phyloP scores from a whole-genome alignment of 2,113 vertebrate species.

The Tiliqua scincoides region DNA sequence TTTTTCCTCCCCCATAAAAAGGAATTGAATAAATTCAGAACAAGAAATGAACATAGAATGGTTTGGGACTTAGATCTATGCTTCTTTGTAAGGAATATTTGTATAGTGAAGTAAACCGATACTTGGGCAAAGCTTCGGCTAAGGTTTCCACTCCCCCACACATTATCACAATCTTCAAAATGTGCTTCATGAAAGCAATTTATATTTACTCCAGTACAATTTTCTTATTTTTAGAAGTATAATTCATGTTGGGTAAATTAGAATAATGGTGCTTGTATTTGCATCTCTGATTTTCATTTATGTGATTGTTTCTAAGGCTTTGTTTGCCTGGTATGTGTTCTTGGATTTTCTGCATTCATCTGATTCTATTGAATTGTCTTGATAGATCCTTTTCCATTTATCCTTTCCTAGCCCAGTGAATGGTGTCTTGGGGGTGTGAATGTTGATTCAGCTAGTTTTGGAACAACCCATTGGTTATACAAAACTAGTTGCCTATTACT shows the following conservation, averaged over 20 bases:
- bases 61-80: neutral
- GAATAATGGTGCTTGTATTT: constrained; percentile 19
- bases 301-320: no score
- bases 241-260: neutral
- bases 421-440: no score
- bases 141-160: neutral
- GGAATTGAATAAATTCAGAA: neutral
- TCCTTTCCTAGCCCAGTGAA: no score
- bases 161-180: neutral
- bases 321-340: no score
- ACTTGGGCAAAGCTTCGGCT: neutral
- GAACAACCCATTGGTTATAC: no score
- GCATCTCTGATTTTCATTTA: neutral
- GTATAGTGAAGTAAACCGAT: neutral
- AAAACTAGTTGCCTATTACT: no score
- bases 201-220: neutral
- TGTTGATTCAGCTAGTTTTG: no score
- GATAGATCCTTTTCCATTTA: no score
- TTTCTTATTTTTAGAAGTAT: constrained; percentile 16
- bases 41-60: neutral
- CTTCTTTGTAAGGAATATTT: neutral
- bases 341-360: no score
- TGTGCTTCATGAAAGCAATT: neutral
- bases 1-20: neutral
- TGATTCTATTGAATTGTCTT: no score